Percentiles rank a stretch among this genome's conserved stretches.
Evolutionary conservation across 2,888 invertebrate genomes (phyloP).

Genomic region (Suillia variegata): DNA sequence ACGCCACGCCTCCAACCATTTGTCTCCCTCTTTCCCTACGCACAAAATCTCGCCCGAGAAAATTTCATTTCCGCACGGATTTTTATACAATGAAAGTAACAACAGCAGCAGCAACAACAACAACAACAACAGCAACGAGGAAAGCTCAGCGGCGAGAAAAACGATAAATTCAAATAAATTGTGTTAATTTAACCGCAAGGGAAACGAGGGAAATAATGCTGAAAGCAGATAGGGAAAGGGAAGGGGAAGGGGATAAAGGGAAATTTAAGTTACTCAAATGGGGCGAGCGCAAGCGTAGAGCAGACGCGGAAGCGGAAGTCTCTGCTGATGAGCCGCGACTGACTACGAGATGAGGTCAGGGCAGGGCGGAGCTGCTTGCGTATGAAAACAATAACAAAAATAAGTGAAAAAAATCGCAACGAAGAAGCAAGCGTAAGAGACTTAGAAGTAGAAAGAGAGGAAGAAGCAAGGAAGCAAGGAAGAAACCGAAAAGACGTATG

Average conservation of each 20-base stretch:
- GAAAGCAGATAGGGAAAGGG: constrained; percentile 32
- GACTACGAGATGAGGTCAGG: background rate
- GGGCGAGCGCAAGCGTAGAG: background rate
- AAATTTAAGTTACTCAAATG: constrained; percentile 21
- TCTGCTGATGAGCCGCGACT: background rate
- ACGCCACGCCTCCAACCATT: too few relatives aligned
- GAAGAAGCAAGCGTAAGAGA: too few relatives aligned
- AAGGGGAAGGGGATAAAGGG: too few relatives aligned
- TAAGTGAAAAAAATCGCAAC: too few relatives aligned
- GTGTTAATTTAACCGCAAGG: constrained; percentile 54
- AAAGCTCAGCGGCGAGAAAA: too few relatives aligned
- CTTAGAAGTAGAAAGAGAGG: background rate
- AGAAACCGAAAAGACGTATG: too few relatives aligned
- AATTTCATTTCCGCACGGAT: constrained; percentile 30
- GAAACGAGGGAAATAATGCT: constrained; percentile 42
- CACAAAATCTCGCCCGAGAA: constrained; percentile 8
- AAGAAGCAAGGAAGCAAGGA: background rate
- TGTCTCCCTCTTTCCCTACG: constrained; percentile 1
- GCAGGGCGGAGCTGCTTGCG: background rate
- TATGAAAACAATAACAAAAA: too few relatives aligned
- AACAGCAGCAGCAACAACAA: background rate
- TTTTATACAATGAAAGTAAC: background rate
- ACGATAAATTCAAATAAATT: constrained; percentile 54
- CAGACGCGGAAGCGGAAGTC: background rate
- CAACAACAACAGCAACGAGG: too few relatives aligned